Evolutionary conservation across 2,888 invertebrate genomes (phyloP), one percentile per base, ranked within the genome.

Genomic region (Thecocarcelia acutangulata): DNA sequence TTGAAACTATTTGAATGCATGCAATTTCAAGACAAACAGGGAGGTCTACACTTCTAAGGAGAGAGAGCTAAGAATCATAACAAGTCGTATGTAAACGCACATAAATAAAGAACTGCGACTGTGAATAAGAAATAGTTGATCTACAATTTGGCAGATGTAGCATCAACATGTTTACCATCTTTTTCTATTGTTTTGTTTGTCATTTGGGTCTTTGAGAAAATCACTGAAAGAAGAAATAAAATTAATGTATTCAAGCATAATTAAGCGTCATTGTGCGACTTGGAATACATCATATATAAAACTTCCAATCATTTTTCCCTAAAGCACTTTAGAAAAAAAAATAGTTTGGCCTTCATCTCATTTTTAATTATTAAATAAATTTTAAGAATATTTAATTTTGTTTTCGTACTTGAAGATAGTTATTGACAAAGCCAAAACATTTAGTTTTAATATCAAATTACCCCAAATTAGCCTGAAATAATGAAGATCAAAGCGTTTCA

Each of bases 111-210:
- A 33, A 33, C 3, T 9, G 5, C 33, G 40, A 12, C n/a, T 33
- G 54, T n/a, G 21, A 24, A 56, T 19, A 64, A 46, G 76, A 37
- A 70, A 42, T 40, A 69, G 75, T 84, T 88, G 89, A 88, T 89
- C 88, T 87, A 86, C 85, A 80, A 79, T 84, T 85, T 84, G 86
- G 88, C 88, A 88, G 88, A 88, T 88, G 88, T 86, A 80, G 84
- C 88, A 87, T 85, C 86, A 87, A 85, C 79, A 72, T 83, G 68
- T 75, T 79, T 68, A 58, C 52, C 70, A 79, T 79, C 21, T 19
- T 72, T 68, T 48, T 37, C 15, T 84, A 58, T 81, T 69, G 4
- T 44, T 44, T 75, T 44, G 74, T 44, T 75, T 44, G 74, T 58
- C 64, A 40, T 78, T 66, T 61, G 40, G 66, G 52, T 56, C 69